Conservation (phyloP, 2,888 invertebrate species). For the Cyrtodaria siliqua region DNA sequence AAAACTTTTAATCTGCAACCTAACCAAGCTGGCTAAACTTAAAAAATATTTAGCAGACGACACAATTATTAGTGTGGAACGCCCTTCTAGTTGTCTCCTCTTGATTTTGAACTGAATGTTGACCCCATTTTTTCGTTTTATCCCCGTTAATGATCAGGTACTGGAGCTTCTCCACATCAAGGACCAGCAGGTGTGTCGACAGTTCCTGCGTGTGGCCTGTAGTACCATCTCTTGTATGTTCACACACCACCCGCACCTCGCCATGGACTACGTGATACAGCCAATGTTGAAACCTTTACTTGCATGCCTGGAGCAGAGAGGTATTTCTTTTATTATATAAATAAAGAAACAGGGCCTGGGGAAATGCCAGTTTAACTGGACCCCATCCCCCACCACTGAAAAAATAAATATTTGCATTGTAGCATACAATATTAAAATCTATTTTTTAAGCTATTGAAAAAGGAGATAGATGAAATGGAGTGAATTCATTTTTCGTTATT, state of each 20-base stretch:
- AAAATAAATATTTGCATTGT: neutral
- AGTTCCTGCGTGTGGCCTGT: constrained; percentile 74
- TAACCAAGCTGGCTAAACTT: too few relatives aligned
- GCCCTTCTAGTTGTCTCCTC: too few relatives aligned
- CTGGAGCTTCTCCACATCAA: constrained; percentile 70
- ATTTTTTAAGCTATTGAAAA: too few relatives aligned
- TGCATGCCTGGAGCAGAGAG: constrained; percentile 27
- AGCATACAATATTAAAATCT: too few relatives aligned
- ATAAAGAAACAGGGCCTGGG: too few relatives aligned
- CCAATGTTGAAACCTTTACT: constrained; percentile 73
- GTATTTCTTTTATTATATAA: too few relatives aligned
- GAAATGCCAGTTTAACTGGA: neutral
- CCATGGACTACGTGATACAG: constrained; percentile 64
- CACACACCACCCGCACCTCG: constrained; percentile 59
- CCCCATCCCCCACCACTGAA: neutral
- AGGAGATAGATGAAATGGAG: too few relatives aligned
- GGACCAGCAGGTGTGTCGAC: constrained; percentile 64
- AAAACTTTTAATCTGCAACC: too few relatives aligned
- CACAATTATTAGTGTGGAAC: too few relatives aligned
- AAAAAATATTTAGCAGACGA: too few relatives aligned
- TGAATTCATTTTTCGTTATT: too few relatives aligned
- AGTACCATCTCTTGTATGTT: constrained; percentile 73
- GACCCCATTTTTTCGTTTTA: constrained; percentile 1
- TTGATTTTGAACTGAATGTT: too few relatives aligned
- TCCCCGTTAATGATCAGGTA: constrained; percentile 73